Evolutionary conservation across 2,113 vertebrate species (phyloP).

Genomic region (Macrotis lagotis): DNA sequence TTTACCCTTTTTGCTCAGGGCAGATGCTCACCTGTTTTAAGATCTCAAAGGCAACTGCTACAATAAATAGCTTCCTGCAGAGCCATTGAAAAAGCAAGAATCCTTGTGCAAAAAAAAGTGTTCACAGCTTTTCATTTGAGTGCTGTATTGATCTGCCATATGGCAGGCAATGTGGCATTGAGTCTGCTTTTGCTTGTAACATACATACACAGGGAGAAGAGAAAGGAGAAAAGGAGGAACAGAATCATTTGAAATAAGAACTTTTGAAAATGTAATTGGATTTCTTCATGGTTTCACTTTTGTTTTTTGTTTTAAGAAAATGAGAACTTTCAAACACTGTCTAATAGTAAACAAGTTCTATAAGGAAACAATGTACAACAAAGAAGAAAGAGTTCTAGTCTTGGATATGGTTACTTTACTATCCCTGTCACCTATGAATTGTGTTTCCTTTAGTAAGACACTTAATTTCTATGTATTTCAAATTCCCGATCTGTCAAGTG

Average conservation of each 20-base stretch:
- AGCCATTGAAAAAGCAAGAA: conserved; percentile 12
- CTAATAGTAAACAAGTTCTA: conserved; percentile 26
- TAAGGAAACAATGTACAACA: conserved; percentile 34
- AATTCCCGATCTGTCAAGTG: conserved; percentile 3
- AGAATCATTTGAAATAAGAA: conserved; percentile 38
- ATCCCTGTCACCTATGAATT: background rate
- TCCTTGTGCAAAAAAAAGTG: conserved; percentile 17
- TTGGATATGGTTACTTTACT: background rate
- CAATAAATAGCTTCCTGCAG: conserved; percentile 28
- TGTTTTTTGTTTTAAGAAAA: conserved; percentile 26
- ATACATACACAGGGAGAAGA: background rate
- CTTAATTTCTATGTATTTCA: conserved; percentile 1
- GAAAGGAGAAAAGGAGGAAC: conserved; percentile 1
- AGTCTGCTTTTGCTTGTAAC: background rate
- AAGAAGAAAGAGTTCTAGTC: background rate
- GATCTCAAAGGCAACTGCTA: conserved; percentile 42
- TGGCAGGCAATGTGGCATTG: background rate
- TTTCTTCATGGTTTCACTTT: background rate
- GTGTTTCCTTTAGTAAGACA: background rate
- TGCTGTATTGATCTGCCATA: conserved; percentile 8
- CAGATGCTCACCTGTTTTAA: conserved; percentile 44
- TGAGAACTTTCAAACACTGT: conserved; percentile 46
- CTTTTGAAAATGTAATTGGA: conserved; percentile 5
- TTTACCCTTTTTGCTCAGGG: background rate
- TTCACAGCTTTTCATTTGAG: background rate